phyloP scores from a whole-genome alignment of 2,888 invertebrate genomes.

The Agrotis puta region DNA sequence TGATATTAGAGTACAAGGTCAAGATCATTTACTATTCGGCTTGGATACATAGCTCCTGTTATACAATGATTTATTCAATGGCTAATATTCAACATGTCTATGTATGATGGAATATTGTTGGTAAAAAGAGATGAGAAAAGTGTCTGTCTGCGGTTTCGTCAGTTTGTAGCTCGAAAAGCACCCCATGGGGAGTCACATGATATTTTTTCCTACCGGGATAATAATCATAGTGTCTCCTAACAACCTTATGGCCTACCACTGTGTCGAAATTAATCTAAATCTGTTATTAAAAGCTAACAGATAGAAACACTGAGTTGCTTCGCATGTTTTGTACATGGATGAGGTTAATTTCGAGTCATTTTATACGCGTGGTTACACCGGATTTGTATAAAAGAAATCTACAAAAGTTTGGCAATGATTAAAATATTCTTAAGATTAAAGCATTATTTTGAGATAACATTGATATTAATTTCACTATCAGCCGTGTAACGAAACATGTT shows the following conservation, averaged over 20 bases:
- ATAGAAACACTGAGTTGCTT: not conserved
- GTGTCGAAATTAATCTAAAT: too few relatives aligned
- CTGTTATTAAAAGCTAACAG: too few relatives aligned
- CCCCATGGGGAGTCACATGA: too few relatives aligned
- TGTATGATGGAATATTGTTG: not conserved
- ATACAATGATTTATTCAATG: not conserved
- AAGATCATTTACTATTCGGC: constrained; percentile 6
- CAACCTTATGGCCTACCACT: too few relatives aligned
- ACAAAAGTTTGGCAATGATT: not conserved
- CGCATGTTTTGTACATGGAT: not conserved
- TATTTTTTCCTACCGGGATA: too few relatives aligned
- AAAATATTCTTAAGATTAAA: constrained; percentile 15
- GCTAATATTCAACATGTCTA: not conserved
- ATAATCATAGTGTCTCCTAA: too few relatives aligned
- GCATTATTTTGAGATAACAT: constrained; percentile 34
- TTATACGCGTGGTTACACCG: not conserved
- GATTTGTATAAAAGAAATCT: not conserved
- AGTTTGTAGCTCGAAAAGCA: too few relatives aligned
- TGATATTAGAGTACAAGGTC: constrained; percentile 53
- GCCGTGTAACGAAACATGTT: not conserved
- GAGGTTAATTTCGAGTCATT: too few relatives aligned
- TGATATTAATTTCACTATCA: constrained; percentile 1
- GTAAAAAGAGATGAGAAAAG: too few relatives aligned
- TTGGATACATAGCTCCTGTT: not conserved
- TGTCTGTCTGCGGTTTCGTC: too few relatives aligned